Percentiles rank a stretch among this genome's conserved stretches.
phyloP scores from a whole-genome alignment of 1,140 invertebrate species.

The Drosophila virilis region DNA sequence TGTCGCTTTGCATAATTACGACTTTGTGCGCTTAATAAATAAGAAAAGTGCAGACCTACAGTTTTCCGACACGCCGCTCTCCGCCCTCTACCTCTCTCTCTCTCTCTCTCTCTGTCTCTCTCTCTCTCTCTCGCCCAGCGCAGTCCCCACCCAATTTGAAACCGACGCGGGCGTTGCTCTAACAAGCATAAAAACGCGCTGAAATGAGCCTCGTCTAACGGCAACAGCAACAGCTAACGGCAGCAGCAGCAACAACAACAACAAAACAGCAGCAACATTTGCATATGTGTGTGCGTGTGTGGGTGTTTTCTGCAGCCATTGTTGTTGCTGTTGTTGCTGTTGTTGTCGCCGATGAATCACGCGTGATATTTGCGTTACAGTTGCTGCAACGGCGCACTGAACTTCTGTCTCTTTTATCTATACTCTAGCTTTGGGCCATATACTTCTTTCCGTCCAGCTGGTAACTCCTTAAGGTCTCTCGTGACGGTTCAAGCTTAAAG shows the following conservation, averaged over 20 bases:
- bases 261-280: conserved; percentile 44
- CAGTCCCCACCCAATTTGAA: conserved; percentile 16
- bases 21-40: conserved; percentile 68
- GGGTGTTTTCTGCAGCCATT: conserved; percentile 51
- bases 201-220: conserved; percentile 39
- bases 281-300: conserved; percentile 53
- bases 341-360: conserved; percentile 67
- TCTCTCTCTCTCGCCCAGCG: neutral
- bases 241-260: conserved; percentile 2
- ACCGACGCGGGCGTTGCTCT: conserved; percentile 65
- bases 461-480: neutral
- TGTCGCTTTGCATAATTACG: conserved; percentile 75
- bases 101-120: neutral
- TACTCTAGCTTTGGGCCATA: neutral
- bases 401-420: conserved; percentile 54
- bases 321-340: conserved; percentile 23
- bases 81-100: neutral
- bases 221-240: conserved; percentile 1
- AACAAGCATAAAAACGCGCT: conserved; percentile 65
- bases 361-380: conserved; percentile 69
- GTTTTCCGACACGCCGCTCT: neutral
- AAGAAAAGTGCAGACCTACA: conserved; percentile 55
- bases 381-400: conserved; percentile 44
- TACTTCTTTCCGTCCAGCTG: neutral
- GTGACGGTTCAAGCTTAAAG: too few species aligned